Evolutionary conservation across 2,888 invertebrate genomes (phyloP).

Genomic region (Oligia strigilis): DNA sequence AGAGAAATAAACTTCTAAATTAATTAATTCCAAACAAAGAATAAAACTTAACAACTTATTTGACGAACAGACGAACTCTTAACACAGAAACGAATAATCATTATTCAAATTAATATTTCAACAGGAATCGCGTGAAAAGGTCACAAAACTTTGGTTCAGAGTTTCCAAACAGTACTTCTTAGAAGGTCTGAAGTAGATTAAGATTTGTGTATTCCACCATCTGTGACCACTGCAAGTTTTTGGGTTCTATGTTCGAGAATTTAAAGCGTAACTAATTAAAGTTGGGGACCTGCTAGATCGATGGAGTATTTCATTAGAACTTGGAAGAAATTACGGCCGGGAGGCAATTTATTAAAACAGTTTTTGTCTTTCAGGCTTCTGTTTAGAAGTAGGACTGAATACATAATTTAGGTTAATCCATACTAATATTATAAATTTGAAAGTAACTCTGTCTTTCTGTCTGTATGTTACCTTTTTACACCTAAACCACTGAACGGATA

Average conservation of each 20-base stretch:
- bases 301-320: slow-evolving; percentile 30
- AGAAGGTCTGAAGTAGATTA: slow-evolving; percentile 59
- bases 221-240: slow-evolving; percentile 65
- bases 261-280: slow-evolving; percentile 58
- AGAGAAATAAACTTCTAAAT: slow-evolving; percentile 22
- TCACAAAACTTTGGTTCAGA: slow-evolving; percentile 50
- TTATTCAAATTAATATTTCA: slow-evolving; percentile 62
- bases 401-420: background rate
- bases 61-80: slow-evolving; percentile 41
- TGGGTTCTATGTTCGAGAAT: slow-evolving; percentile 44
- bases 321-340: slow-evolving; percentile 5
- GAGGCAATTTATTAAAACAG: slow-evolving; percentile 13
- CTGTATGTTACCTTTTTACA: background rate
- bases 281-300: slow-evolving; percentile 36
- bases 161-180: slow-evolving; percentile 53
- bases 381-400: background rate
- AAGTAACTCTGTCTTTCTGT: background rate
- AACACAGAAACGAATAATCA: slow-evolving; percentile 49
- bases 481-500: background rate
- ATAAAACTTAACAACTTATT: slow-evolving; percentile 49
- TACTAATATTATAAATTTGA: background rate
- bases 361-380: background rate
- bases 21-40: slow-evolving; percentile 47
- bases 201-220: slow-evolving; percentile 56
- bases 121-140: slow-evolving; percentile 52